Percentiles rank a stretch among this genome's conserved stretches.
Evolutionary conservation across 2,113 vertebrate species (phyloP).

Genomic region (Ochotona princeps): DNA sequence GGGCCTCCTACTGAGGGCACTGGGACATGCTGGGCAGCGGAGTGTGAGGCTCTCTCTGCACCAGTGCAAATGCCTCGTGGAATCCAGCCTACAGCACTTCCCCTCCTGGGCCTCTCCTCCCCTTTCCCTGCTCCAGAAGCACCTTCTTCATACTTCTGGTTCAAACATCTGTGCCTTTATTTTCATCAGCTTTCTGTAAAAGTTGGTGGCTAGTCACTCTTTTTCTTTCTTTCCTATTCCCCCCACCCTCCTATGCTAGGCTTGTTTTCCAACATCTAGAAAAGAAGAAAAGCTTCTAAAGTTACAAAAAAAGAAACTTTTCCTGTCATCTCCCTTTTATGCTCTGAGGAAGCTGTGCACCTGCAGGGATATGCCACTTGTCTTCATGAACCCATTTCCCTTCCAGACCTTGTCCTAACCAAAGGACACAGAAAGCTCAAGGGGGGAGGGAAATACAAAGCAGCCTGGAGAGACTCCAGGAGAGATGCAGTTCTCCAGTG

Average conservation of each 20-base stretch:
- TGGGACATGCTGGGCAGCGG: rapidly evolving
- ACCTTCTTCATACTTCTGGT: neutral
- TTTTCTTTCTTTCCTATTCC: neutral
- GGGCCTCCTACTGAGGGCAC: neutral
- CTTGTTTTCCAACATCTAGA: neutral
- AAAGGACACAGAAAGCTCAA: neutral
- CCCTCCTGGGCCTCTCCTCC: neutral
- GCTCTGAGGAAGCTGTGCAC: neutral
- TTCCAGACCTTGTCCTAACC: neutral
- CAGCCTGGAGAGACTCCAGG: rapidly evolving
- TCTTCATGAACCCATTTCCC: neutral
- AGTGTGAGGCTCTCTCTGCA: neutral
- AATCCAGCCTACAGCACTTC: rapidly evolving
- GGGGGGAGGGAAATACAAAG: neutral
- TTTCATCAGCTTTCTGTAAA: neutral
- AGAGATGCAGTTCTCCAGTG: too few species aligned
- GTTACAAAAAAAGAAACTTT: neutral
- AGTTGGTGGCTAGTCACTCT: neutral
- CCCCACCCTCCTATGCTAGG: neutral
- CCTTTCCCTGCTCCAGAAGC: neutral
- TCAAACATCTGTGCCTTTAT: neutral
- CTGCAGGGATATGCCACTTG: neutral
- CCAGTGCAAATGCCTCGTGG: neutral
- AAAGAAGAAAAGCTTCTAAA: neutral
- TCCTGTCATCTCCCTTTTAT: neutral